Conservation (phyloP, 2,797 vertebrate species). For the Myotis findleyi region DNA sequence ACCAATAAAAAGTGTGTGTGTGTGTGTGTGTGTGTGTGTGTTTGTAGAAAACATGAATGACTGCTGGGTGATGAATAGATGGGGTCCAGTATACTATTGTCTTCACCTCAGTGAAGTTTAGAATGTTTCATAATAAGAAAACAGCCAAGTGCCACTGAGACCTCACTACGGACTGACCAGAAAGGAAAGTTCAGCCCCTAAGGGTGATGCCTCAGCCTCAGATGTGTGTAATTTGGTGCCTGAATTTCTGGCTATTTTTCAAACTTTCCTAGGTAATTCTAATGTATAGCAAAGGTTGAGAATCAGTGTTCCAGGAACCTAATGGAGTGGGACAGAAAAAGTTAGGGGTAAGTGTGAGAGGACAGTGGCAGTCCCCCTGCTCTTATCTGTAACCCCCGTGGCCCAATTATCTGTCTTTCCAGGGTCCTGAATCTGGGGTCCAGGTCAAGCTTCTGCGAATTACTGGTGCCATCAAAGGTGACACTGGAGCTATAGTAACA, state of each 20-base stretch:
- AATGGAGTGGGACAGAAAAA: not conserved
- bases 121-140: not conserved
- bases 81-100: not conserved
- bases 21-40: not conserved
- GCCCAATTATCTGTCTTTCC: not conserved
- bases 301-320: not conserved
- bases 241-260: conserved; percentile 2
- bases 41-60: not conserved
- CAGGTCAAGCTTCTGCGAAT: not conserved
- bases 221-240: not conserved
- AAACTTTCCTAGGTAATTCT: not conserved
- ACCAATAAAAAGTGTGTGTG: not conserved
- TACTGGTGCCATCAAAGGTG: not conserved
- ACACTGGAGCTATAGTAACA: not conserved
- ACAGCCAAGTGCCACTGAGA: not conserved
- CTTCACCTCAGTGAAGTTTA: not conserved
- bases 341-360: not conserved
- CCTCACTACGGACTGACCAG: not conserved
- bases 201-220: not conserved
- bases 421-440: not conserved
- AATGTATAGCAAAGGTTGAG: not conserved
- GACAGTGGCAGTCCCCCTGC: not conserved
- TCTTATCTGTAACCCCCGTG: rapidly evolving
- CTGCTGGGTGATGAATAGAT: not conserved
- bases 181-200: not conserved